Base-by-base conservation (phyloP, 1,140 invertebrate genomes). In the Bombus huntii region DNA sequence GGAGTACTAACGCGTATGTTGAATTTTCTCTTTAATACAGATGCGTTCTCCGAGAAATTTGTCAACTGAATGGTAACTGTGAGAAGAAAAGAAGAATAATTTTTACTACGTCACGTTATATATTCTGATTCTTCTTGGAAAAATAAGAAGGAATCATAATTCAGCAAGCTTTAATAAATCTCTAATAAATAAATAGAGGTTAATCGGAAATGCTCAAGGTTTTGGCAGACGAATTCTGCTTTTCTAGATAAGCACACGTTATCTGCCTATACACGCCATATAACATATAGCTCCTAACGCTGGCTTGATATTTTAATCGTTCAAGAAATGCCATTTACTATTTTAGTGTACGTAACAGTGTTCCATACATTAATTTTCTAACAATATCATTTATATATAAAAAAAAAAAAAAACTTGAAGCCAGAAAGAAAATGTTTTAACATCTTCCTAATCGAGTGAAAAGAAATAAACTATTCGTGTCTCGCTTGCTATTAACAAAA, bases 171-270 rank as follows among this genome's bases (percentile, higher is more conserved):
- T 0, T 66, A 66, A 3, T 31, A 66, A 66, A 31, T 66, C n/a
- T n/a, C 2, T 31, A 53, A 53, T 18, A 18, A 53, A 53, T 66
- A 31, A 34, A 34, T 4, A 47, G n/a, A 34, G 65, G 13, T 66
- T 73, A 73, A 65, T 80, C 77, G 28, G 0, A 18, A 57, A 37
- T 57, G 22, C 3, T 12, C 39, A n/a, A 84, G 44, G 77, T 47
- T 85, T 53, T 37, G 18, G 28, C 22, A 31, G 15, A 15, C 68
- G 57, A 37, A 47, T 85, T 42, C 25, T n/a, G 47, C 28, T 84
- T 42, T 80, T 15, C 22, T 44, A 79, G 83, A 85, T 85, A 85
- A 85, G 53, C n/a, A 18, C n/a, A 10, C 42, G 53, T 80, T 80
- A 85, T 85, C 77, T 79, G n/a, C 22, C n/a, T 31, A 42, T 37